Conservation (phyloP, 1,140 invertebrate genomes). For the Archivesica marissinica region DNA sequence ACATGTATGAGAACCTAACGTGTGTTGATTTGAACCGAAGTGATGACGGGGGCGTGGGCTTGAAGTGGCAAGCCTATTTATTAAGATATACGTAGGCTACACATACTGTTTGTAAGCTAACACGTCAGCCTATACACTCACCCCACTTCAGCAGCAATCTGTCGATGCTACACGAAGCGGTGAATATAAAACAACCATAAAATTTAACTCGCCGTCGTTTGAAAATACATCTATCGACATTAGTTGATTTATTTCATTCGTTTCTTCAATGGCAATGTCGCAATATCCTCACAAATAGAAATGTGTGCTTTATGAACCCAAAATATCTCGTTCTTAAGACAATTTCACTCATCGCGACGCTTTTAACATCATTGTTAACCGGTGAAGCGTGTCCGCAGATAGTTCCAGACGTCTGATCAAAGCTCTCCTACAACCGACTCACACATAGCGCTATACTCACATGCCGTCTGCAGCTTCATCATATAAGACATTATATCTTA, state of each 20-base stretch:
- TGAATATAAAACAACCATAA: constrained; percentile 52
- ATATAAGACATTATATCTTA: too few species aligned
- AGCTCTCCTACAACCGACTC: too few species aligned
- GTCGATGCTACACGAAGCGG: constrained; percentile 4
- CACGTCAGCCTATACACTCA: too few species aligned
- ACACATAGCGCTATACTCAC: too few species aligned
- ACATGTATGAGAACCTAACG: too few species aligned
- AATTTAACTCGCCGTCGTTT: constrained; percentile 31
- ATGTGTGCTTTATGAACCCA: constrained; percentile 53
- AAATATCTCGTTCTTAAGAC: constrained; percentile 54
- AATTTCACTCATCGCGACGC: constrained; percentile 21
- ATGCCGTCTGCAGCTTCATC: too few species aligned
- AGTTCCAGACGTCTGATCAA: constrained; percentile 28
- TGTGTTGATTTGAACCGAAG: too few species aligned
- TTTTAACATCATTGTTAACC: constrained; percentile 33
- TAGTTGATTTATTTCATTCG: constrained; percentile 48
- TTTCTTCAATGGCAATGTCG: constrained; percentile 47
- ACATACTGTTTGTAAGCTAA: too few species aligned
- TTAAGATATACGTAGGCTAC: too few species aligned
- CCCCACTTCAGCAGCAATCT: background rate
- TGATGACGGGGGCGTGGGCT: too few species aligned
- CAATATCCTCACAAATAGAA: constrained; percentile 40
- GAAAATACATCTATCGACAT: constrained; percentile 50
- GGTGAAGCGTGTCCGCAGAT: constrained; percentile 35
- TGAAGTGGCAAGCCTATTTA: too few species aligned